Evolutionary conservation across 2,888 invertebrate species (phyloP).

Genomic region (Rotaria macrura): DNA sequence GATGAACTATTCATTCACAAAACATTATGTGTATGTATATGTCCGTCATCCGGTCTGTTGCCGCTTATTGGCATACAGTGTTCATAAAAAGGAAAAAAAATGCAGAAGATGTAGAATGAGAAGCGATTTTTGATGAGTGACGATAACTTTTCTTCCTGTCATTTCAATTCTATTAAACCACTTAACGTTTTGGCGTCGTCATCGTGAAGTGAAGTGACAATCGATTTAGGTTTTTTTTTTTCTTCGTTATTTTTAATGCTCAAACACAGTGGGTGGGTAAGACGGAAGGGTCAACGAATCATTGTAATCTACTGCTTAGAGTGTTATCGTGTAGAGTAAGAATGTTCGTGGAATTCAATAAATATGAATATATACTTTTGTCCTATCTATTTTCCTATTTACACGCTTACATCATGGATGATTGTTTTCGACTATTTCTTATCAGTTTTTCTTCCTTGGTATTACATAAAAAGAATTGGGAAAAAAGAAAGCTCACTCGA

Average conservation of each 20-base stretch:
- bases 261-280: neutral
- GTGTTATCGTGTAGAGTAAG: neutral
- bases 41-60: constrained; percentile 8
- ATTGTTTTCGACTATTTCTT: neutral
- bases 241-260: no score
- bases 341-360: neutral
- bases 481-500: neutral
- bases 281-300: neutral
- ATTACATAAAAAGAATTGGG: neutral
- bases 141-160: constrained; percentile 4
- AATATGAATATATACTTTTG: neutral
- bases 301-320: neutral
- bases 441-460: neutral
- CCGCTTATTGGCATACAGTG: neutral
- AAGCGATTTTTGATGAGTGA: neutral
- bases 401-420: neutral
- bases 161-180: constrained; percentile 12
- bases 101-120: neutral
- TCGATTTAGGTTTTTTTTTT: neutral
- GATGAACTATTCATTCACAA: neutral
- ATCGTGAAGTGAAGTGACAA: neutral
- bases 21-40: neutral
- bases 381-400: neutral
- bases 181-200: neutral
- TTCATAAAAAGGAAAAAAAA: neutral